phyloP scores from a whole-genome alignment of 2,888 invertebrate species.

The Dicycla oo region DNA sequence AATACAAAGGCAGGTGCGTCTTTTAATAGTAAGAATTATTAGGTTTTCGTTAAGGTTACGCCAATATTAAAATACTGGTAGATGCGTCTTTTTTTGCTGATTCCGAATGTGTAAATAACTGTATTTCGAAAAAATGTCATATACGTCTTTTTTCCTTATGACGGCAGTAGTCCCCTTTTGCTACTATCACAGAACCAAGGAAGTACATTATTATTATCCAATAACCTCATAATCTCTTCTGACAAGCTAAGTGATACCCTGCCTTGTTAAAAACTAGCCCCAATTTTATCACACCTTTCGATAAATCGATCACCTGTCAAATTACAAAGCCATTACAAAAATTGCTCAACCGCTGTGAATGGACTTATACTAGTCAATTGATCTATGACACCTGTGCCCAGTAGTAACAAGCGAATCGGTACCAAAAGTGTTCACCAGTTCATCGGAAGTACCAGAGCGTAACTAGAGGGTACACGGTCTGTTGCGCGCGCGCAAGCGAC shows the following conservation, averaged over 20 bases:
- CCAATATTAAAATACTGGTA: no score
- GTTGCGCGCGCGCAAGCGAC: slow-evolving; percentile 70
- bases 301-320: slow-evolving; percentile 49
- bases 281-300: slow-evolving; percentile 34
- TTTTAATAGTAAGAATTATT: no score
- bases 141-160: no score
- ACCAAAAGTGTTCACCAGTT: slow-evolving; percentile 54
- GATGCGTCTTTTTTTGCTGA: no score
- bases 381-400: slow-evolving; percentile 52
- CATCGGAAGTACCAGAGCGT: slow-evolving; percentile 77
- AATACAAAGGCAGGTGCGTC: no score
- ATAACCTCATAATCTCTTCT: background rate
- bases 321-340: slow-evolving; percentile 42
- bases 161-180: background rate
- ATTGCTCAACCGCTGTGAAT: slow-evolving; percentile 45
- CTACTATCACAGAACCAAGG: background rate
- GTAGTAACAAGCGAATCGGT: slow-evolving; percentile 51
- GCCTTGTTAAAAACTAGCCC: background rate
- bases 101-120: no score
- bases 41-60: no score
- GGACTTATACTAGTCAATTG: slow-evolving; percentile 37
- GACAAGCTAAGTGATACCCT: background rate
- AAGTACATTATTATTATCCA: background rate
- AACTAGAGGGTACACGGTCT: slow-evolving; percentile 82
- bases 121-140: no score